Evolutionary conservation across 2,113 vertebrate genomes (phyloP).

Genomic region (Antechinus stuartii): DNA sequence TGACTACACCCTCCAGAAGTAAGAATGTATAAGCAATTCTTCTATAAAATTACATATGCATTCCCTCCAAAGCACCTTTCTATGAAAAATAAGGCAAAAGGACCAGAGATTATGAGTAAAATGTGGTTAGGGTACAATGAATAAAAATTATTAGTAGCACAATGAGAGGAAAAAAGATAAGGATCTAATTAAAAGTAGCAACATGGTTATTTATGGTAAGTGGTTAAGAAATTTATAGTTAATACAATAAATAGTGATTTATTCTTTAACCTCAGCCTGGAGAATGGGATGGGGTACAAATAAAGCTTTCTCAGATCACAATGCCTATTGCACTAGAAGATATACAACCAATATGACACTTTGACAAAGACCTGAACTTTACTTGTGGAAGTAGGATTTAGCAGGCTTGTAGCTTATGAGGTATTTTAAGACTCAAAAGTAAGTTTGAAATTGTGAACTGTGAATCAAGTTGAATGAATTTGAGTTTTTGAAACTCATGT

Average conservation of each 20-base stretch:
- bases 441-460: background rate
- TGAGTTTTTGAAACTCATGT: background rate
- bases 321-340: background rate
- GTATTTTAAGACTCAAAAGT: background rate
- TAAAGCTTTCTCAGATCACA: background rate
- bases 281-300: background rate
- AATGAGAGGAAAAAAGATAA: background rate
- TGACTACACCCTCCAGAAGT: background rate
- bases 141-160: background rate
- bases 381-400: background rate
- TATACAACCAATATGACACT: background rate
- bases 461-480: background rate
- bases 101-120: background rate
- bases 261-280: background rate
- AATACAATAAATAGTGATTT: background rate
- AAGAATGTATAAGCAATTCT: background rate
- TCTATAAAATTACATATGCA: background rate
- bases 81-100: background rate
- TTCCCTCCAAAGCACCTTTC: background rate
- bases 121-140: background rate
- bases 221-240: too few species aligned
- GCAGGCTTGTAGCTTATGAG: background rate
- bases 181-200: background rate
- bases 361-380: background rate
- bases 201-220: background rate